Evolutionary conservation across 2,797 vertebrate genomes (phyloP), one percentile per base, ranked within the genome.

Genomic region (Helostoma temminkii): DNA sequence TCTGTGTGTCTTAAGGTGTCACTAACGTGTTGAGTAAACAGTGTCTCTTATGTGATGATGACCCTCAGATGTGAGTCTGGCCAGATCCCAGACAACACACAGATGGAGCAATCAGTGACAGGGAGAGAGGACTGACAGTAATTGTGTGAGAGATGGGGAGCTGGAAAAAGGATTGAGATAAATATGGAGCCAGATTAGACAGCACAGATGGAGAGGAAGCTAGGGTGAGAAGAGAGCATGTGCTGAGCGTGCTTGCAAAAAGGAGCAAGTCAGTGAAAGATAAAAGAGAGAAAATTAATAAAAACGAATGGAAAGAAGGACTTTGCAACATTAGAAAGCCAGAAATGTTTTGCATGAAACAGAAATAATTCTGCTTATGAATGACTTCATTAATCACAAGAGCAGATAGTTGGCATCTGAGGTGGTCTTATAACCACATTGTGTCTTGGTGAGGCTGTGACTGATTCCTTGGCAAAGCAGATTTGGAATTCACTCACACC

Each of bases 121-220:
- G 24, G 21, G 45, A 6, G 48, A 28, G 50, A 39, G 30, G 55
- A 37, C 1, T 25, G 52, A 62, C 26, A 68, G 34, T 39, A 24
- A 55, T 34, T 57, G 80, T 81, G 82, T 52, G 73, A 64, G 69
- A 77, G 66, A 68, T 3, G 45, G 43, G 52, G 55, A 76, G 68
- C 56, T 61, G 60, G 60, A 66, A 48, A 45, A 62, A 59, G 19
- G 50, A 52, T 36, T 48, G 34, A 66, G 78, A 76, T 70, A 55
- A 66, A 80, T 15, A 36, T 21, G 36, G 47, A 28, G 56, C 19
- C 32, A 65, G 72, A 80, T 71, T 64, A 78, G 26, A 75, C 66
- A 59, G 37, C 16, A 59, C 67, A 82, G 71, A 80, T 78, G 67
- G 36, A 73, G 60, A 68, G 70, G 78, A 72, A 70, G 56, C 19